A percentile compares a stretch with the other conserved stretches of the same genome.
These are phyloP conservation scores for Eilema depressum DNA, from an alignment of 2,888 invertebrate species.

Conservation along the genomic window DNA sequence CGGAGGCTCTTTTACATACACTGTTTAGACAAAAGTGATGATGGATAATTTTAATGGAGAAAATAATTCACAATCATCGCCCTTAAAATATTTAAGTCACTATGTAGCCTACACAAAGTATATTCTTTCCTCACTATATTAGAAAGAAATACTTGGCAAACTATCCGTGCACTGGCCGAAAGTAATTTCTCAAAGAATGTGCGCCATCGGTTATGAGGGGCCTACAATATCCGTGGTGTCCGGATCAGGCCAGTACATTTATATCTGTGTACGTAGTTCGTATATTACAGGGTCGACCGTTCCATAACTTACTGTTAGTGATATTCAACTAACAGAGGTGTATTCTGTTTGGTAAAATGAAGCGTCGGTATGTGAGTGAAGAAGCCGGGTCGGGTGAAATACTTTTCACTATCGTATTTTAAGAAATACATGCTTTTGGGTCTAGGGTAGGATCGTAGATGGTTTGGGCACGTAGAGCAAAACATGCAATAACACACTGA, in stretches of 20 bases:
- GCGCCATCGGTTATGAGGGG: slow-evolving; percentile 32
- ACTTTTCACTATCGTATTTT: too few relatives aligned
- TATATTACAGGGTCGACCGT: slow-evolving; percentile 22
- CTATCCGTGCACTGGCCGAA: slow-evolving; percentile 24
- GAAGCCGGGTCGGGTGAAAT: neutral
- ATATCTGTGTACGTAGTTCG: slow-evolving; percentile 17
- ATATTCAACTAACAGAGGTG: slow-evolving; percentile 11
- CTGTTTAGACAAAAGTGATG: too few relatives aligned
- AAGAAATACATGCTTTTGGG: too few relatives aligned
- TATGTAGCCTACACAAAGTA: neutral
- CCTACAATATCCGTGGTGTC: slow-evolving; percentile 20
- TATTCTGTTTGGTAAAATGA: slow-evolving; percentile 2
- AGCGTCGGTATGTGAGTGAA: neutral
- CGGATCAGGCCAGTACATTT: slow-evolving; percentile 21
- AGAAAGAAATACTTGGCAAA: neutral
- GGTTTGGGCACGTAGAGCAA: too few relatives aligned
- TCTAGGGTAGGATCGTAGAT: too few relatives aligned
- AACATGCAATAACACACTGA: too few relatives aligned
- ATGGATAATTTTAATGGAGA: too few relatives aligned
- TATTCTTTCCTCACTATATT: neutral
- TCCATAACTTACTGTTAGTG: slow-evolving; percentile 14
- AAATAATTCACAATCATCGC: neutral
- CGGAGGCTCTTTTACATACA: too few relatives aligned
- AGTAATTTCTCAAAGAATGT: slow-evolving; percentile 39
- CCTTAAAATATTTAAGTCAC: neutral